Conservation (phyloP, 2,113 vertebrate genomes). For the Bombycilla garrulus region DNA sequence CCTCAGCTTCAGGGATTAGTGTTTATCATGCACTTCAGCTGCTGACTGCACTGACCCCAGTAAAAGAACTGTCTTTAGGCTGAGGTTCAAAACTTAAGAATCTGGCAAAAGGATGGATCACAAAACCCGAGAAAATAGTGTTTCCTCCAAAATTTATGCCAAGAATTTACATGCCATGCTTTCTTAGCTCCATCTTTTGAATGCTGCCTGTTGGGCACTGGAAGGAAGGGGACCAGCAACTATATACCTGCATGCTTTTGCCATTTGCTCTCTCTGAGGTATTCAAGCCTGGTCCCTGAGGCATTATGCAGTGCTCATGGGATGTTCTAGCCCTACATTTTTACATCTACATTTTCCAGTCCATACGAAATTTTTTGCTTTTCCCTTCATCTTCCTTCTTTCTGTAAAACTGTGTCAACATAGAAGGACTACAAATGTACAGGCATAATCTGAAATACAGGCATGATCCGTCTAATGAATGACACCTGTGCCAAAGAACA, state of each 20-base stretch:
- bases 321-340: neutral
- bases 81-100: neutral
- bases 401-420: neutral
- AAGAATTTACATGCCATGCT: neutral
- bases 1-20: neutral
- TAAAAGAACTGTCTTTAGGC: neutral
- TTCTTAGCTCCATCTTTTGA: neutral
- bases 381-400: neutral
- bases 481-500: neutral
- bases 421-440: neutral
- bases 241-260: neutral
- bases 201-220: neutral
- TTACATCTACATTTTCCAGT: neutral
- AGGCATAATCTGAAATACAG: neutral
- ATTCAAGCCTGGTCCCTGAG: neutral
- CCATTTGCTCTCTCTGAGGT: neutral
- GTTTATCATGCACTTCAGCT: neutral
- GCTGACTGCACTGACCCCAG: neutral
- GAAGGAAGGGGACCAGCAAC: neutral
- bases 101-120: neutral
- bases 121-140: neutral
- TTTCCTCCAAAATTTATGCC: accelerated
- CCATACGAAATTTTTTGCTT: neutral
- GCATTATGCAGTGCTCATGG: neutral
- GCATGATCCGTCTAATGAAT: neutral